Percentiles rank a stretch among this genome's conserved stretches.
Conservation (phyloP, 2,113 vertebrate species). For the Mugil cephalus region DNA sequence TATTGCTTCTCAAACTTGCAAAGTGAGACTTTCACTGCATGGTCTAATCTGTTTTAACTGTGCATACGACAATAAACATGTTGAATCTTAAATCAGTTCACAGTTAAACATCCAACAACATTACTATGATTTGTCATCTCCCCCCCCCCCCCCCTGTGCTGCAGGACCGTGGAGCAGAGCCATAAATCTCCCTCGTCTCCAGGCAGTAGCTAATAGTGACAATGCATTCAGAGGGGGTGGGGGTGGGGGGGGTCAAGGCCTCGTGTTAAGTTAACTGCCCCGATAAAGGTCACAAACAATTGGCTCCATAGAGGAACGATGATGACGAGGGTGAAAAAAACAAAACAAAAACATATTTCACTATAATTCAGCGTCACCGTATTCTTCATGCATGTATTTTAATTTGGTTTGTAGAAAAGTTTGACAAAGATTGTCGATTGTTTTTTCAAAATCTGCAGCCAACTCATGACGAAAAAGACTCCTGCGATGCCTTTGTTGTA, state of each 20-base stretch:
- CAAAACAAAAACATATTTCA: no score
- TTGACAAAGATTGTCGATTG: no score
- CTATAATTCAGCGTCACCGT: no score
- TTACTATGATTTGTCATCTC: background rate
- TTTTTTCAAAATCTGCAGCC: background rate
- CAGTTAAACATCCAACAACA: background rate
- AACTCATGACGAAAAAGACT: background rate
- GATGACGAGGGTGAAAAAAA: no score
- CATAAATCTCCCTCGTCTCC: constrained; percentile 23
- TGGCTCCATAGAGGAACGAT: constrained; percentile 12
- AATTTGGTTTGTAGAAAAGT: no score
- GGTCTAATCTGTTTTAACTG: no score
- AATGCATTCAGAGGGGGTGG: no score
- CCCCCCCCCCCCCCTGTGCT: background rate
- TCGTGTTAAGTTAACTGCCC: constrained; percentile 46
- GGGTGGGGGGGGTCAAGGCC: constrained; percentile 58
- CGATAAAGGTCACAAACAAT: constrained; percentile 48
- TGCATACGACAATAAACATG: no score
- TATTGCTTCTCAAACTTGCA: no score
- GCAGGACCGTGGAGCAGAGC: constrained; percentile 6
- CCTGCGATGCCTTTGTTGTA: constrained; percentile 10
- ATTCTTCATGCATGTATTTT: no score
- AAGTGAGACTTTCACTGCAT: no score
- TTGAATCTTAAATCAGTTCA: no score
- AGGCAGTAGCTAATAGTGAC: constrained; percentile 45